Conservation (phyloP, 2,113 vertebrate genomes). For the Cyphomyrus plagiostoma region DNA sequence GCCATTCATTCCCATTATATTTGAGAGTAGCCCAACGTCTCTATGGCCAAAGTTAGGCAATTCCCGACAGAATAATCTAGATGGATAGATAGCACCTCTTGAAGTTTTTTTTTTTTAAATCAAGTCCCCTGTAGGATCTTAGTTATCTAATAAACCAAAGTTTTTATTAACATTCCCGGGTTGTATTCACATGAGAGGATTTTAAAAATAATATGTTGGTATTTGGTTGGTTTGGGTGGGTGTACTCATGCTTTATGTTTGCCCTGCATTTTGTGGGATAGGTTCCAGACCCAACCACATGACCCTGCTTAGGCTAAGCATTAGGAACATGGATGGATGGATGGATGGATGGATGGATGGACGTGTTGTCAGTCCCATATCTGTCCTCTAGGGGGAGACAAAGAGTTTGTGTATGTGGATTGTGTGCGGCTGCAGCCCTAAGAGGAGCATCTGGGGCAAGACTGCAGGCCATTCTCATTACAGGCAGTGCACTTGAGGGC, state of each 20-base stretch:
- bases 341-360: not conserved
- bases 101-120: not conserved
- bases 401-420: not conserved
- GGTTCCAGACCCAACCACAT: not conserved
- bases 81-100: not conserved
- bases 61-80: not conserved
- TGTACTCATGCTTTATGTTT: not conserved
- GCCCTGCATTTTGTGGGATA: not conserved
- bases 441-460: slow-evolving; percentile 75
- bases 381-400: not conserved
- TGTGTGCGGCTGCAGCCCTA: slow-evolving; percentile 34
- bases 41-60: not conserved
- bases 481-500: slow-evolving; percentile 94
- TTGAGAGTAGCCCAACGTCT: not conserved
- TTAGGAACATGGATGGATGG: not conserved
- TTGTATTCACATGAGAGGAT: not conserved
- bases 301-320: not conserved
- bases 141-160: not conserved
- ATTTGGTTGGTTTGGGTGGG: not conserved
- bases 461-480: slow-evolving; percentile 93
- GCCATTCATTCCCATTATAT: not conserved
- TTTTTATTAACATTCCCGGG: not conserved
- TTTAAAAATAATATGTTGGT: not conserved
- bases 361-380: not conserved
- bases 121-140: not conserved